Conservation (phyloP, 2,113 vertebrate species). For the Dasyprocta punctata region DNA sequence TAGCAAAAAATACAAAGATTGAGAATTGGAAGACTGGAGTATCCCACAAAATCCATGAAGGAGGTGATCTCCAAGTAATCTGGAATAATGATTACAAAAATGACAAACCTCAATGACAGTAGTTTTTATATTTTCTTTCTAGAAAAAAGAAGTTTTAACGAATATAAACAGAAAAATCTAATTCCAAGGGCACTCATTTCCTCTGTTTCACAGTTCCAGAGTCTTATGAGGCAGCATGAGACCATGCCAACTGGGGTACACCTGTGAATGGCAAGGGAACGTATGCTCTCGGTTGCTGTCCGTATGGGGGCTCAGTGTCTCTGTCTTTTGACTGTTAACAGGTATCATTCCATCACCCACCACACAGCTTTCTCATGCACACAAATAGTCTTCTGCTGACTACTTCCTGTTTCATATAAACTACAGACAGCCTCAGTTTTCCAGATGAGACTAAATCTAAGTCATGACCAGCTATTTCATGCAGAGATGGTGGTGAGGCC, state of each 20-base stretch:
- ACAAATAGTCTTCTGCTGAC: not conserved
- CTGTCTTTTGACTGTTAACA: not conserved
- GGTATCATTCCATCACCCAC: not conserved
- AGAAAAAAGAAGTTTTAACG: not conserved
- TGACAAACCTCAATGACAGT: not conserved
- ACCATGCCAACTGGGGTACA: not conserved
- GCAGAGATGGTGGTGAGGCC: not conserved
- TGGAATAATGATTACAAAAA: not conserved
- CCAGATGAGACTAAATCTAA: not conserved
- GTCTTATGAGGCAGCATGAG: not conserved
- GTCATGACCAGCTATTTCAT: not conserved
- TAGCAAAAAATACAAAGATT: not conserved
- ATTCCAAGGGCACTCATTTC: not conserved
- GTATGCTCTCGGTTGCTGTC: not conserved
- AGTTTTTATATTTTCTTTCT: not conserved
- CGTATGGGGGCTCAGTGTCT: not conserved
- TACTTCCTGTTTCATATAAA: not conserved
- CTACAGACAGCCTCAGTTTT: not conserved
- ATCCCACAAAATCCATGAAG: not conserved
- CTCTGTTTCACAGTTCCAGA: not conserved
- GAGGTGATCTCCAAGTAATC: not conserved
- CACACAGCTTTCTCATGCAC: not conserved
- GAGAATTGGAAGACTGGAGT: not conserved
- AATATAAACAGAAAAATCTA: not conserved
- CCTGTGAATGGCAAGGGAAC: not conserved